Base-by-base conservation (phyloP, 2,113 vertebrate species). In the Misgurnus anguillicaudatus region DNA sequence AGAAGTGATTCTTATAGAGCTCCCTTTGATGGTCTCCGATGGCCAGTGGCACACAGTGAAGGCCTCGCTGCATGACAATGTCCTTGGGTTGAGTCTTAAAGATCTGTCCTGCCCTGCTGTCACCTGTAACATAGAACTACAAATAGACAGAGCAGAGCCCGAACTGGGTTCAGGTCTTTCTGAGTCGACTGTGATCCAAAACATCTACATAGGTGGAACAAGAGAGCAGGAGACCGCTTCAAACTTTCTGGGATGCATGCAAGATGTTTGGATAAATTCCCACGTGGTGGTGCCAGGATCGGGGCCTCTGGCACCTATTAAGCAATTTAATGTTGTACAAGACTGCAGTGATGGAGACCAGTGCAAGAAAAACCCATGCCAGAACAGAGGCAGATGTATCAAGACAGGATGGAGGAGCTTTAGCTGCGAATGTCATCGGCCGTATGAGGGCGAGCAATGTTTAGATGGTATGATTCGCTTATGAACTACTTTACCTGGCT, bases 161-260 rank as follows among this genome's bases (percentile, higher is more conserved):
- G 79, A 89, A 9, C 82, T 83, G n/a, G 85, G 76, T 5, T 89
- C 91, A 38, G 84, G 87, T 1, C 92, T 92, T 67, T 82, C 83
- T 0, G 71, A 82, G 16, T 71, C 72, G 0, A 82, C 77, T 45
- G 21, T 73, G 8, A 75, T 78, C 45, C 83, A 90, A 63, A 92
- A 87, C 83, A 89, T 92, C 0, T 91, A 94, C 87, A 85, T 97
- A 55, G 96, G 95, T 19, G 81, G 93, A 17, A 87, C 88, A 9
- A 89, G 87, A 58, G 55, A 80, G 55, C 16, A 2, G 78, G 67
- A 84, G 42, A 38, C 88, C 67, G 81, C 87, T 13, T 83, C 92
- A 80, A 85, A 89, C n/a, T 95, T 98, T 88, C 86, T 95, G 79
- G 96, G 97, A 87, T 99, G 97, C 86, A 91, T 98, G 81, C 92